phyloP scores from a whole-genome alignment of 1,140 invertebrate genomes.

The Fopius arisanus region DNA sequence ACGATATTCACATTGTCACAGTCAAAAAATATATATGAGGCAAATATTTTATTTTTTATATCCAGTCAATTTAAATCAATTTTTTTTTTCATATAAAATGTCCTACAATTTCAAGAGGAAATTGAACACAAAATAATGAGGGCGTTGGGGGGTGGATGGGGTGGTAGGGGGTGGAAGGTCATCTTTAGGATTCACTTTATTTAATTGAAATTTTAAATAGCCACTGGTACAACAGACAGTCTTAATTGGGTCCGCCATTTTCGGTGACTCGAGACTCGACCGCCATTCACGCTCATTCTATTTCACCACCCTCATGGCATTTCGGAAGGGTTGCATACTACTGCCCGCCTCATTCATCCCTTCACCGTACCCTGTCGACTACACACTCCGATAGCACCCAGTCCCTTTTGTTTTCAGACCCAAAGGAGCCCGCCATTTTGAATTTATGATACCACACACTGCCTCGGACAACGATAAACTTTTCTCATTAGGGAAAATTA shows the following conservation, averaged over 20 bases:
- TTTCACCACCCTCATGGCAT: conserved; percentile 18
- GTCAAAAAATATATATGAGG: no score
- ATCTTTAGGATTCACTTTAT: background rate
- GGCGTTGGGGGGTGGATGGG: no score
- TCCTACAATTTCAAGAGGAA: no score
- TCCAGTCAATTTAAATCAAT: no score
- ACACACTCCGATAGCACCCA: conserved; percentile 33
- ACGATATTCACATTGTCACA: no score
- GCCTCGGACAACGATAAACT: conserved; percentile 63
- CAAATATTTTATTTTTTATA: no score
- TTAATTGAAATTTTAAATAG: background rate
- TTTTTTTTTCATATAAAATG: no score
- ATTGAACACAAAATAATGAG: no score
- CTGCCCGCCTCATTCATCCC: conserved; percentile 25
- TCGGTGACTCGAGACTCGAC: conserved; percentile 56
- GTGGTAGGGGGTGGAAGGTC: no score
- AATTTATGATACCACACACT: conserved; percentile 61
- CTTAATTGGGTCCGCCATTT: conserved; percentile 66
- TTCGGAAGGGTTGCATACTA: conserved; percentile 59
- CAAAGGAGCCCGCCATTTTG: conserved; percentile 62
- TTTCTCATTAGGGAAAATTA: conserved; percentile 63
- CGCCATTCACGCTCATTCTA: conserved; percentile 34
- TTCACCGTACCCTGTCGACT: conserved; percentile 17
- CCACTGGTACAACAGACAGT: conserved; percentile 23
- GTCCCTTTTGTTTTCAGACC: conserved; percentile 64